Conservation (phyloP, 2,113 vertebrate species). For the Trichechus manatus region DNA sequence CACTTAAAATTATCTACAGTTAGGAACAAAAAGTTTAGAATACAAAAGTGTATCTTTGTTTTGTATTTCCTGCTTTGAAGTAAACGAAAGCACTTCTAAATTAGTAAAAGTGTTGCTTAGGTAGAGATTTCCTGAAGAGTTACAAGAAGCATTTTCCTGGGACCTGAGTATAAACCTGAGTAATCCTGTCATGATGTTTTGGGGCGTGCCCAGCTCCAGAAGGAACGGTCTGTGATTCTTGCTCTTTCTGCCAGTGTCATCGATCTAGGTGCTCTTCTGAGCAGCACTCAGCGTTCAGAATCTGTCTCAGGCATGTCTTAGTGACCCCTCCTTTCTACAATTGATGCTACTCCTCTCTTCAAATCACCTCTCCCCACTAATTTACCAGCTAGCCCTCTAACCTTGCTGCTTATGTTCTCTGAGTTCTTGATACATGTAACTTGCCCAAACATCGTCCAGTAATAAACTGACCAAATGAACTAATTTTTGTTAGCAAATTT, state of each 20-base stretch:
- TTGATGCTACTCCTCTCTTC: neutral
- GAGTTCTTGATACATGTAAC: neutral
- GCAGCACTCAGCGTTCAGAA: neutral
- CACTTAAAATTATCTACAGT: neutral
- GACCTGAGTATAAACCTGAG: too few relatives aligned
- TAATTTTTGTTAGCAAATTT: neutral
- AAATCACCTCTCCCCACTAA: neutral
- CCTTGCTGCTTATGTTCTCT: neutral
- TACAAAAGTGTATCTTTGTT: too few relatives aligned
- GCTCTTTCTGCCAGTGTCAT: too few relatives aligned
- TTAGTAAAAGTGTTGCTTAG: too few relatives aligned
- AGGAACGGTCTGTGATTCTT: too few relatives aligned
- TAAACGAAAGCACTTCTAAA: too few relatives aligned
- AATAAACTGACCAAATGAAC: neutral
- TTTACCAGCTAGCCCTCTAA: neutral
- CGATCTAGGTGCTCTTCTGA: neutral
- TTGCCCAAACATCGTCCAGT: neutral
- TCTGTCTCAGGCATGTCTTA: neutral
- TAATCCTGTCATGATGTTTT: too few relatives aligned
- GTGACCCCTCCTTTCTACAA: neutral
- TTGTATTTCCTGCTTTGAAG: too few relatives aligned
- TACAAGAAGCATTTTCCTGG: too few relatives aligned
- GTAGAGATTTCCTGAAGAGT: too few relatives aligned
- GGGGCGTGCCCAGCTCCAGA: too few relatives aligned
- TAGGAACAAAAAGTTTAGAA: too few relatives aligned